Percentiles rank a stretch among this genome's conserved stretches.
Conservation (phyloP, 30 jellyfish, hydroid and myxozoan genomes). For the Aurelia aurita complex sp. Pacific region DNA sequence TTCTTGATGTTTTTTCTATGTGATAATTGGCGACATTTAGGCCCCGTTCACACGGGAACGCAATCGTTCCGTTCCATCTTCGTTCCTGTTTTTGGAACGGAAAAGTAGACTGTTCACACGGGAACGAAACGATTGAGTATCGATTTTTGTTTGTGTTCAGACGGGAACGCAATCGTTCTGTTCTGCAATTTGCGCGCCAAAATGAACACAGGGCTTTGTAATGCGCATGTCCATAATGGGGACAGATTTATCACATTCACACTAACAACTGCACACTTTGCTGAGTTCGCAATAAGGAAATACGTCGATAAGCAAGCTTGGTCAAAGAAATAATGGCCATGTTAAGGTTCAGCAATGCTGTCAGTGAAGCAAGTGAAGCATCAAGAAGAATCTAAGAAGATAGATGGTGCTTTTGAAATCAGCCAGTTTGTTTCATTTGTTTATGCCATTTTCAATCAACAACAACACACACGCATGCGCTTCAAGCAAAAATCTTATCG, state of each 20-base stretch:
- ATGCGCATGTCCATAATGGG: neutral
- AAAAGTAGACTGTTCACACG: no score
- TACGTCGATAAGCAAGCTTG: slow-evolving; percentile 18
- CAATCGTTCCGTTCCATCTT: no score
- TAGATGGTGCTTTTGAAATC: neutral
- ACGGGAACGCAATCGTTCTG: no score
- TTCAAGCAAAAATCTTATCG: no score
- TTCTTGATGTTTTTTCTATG: no score
- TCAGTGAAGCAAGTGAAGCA: slow-evolving; percentile 31
- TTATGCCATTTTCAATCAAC: no score
- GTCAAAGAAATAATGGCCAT: slow-evolving; percentile 18
- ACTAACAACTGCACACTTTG: neutral
- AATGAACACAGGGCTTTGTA: neutral
- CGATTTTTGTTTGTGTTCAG: no score
- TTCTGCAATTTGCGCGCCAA: slow-evolving; percentile 7
- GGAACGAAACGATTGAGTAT: no score
- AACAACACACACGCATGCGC: no score
- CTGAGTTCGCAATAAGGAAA: neutral
- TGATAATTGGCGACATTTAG: no score
- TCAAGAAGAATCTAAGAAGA: slow-evolving; percentile 21
- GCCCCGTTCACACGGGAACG: no score
- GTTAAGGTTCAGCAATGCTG: slow-evolving; percentile 43
- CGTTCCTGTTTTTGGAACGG: no score
- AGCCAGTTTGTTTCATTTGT: neutral
- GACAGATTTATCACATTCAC: neutral